A percentile compares a stretch with the other conserved stretches of the same genome.
Evolutionary conservation across 2,797 vertebrate genomes (phyloP).

Genomic region (Danio kyathit): DNA sequence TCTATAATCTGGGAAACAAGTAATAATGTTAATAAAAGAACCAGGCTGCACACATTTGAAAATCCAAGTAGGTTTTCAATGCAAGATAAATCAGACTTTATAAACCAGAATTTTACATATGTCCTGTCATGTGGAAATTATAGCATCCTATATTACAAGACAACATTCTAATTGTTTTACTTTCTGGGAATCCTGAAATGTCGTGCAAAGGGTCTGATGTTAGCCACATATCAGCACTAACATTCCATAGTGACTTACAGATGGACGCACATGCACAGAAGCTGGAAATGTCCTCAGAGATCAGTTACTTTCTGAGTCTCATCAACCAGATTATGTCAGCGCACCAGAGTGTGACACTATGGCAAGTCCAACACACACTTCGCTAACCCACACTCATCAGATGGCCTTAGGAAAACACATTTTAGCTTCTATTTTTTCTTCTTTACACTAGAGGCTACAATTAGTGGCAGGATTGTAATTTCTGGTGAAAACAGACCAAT

Average conservation of each 20-base stretch:
- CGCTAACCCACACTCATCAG: not conserved
- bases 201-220: not conserved
- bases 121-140: not conserved
- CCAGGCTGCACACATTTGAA: not conserved
- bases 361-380: not conserved
- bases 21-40: not conserved
- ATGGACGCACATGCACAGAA: slow-evolving; percentile 4
- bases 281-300: slow-evolving; percentile 55
- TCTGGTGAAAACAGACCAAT: not conserved
- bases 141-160: not conserved
- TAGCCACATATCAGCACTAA: not conserved
- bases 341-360: slow-evolving; percentile 11
- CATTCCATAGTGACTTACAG: not conserved
- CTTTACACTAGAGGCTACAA: slow-evolving; percentile 9
- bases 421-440: not conserved
- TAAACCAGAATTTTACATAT: not conserved
- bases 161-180: not conserved
- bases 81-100: not conserved
- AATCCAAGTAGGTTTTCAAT: not conserved
- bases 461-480: not conserved
- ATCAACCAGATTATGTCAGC: slow-evolving; percentile 39
- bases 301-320: slow-evolving; percentile 8
- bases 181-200: not conserved
- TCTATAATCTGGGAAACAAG: not conserved
- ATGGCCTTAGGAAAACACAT: slow-evolving; percentile 8